Conservation (phyloP, 2,888 invertebrate genomes). For the Ophraella communa region DNA sequence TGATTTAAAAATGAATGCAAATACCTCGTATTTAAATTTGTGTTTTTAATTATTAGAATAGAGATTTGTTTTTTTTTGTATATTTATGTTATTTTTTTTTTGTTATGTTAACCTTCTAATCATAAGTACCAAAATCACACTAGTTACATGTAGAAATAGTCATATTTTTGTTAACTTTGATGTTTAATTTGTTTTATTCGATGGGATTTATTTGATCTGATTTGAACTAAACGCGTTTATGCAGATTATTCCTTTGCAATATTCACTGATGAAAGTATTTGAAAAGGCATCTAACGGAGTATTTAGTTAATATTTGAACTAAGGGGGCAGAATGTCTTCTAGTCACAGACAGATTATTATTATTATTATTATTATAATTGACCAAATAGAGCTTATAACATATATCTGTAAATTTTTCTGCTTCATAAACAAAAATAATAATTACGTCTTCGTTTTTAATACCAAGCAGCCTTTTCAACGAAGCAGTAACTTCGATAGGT, state of each 20-base stretch:
- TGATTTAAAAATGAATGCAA: not conserved
- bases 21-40: slow-evolving; percentile 18
- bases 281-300: not conserved
- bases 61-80: slow-evolving; percentile 38
- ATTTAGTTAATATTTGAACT: not conserved
- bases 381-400: too few relatives aligned
- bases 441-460: too few relatives aligned
- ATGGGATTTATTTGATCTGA: slow-evolving; percentile 17
- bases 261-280: not conserved
- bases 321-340: not conserved
- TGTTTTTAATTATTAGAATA: slow-evolving; percentile 18
- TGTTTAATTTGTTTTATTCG: slow-evolving; percentile 26
- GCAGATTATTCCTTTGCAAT: slow-evolving; percentile 5
- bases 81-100: slow-evolving; percentile 43
- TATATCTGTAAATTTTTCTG: too few relatives aligned
- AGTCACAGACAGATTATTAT: not conserved
- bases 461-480: too few relatives aligned
- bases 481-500: not conserved
- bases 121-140: slow-evolving; percentile 43
- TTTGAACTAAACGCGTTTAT: not conserved
- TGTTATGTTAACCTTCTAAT: slow-evolving; percentile 46
- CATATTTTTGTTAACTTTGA: slow-evolving; percentile 32
- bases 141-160: slow-evolving; percentile 33
- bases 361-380: too few relatives aligned
- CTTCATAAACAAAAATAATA: too few relatives aligned